A percentile compares a stretch with the other conserved stretches of the same genome.
These are phyloP conservation scores for Jacana jacana DNA, from an alignment of 2,113 vertebrate species.

Conservation along the genomic window DNA sequence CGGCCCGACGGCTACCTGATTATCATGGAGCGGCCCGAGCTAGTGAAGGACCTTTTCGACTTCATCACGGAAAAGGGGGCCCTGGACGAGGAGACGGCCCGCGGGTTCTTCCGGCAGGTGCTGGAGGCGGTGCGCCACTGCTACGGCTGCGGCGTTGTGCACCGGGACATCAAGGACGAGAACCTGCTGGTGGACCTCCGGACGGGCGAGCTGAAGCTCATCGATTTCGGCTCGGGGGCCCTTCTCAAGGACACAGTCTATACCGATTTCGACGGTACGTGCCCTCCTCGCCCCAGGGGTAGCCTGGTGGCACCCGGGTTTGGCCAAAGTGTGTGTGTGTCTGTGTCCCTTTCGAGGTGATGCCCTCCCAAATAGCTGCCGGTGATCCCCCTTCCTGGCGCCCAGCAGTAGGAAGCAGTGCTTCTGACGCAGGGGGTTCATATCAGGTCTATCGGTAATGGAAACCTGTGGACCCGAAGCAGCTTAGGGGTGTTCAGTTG, in stretches of 20 bases:
- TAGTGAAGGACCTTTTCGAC: conserved; percentile 95
- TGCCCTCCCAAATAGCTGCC: fast-evolving
- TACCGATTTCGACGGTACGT: conserved; percentile 96
- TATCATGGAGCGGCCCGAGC: conserved; percentile 93
- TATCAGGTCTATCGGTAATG: background rate
- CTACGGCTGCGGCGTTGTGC: conserved; percentile 92
- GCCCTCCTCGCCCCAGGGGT: background rate
- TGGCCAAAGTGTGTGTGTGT: background rate
- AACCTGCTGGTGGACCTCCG: conserved; percentile 95
- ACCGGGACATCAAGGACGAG: conserved; percentile 97
- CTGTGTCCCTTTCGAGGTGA: too few species aligned
- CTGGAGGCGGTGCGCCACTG: conserved; percentile 95
- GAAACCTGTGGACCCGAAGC: conserved; percentile 27
- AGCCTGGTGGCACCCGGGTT: background rate
- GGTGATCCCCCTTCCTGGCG: background rate
- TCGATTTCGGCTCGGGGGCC: conserved; percentile 96
- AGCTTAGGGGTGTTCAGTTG: conserved; percentile 29
- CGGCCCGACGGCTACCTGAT: conserved; percentile 93
- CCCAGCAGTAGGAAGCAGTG: background rate
- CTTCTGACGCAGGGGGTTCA: background rate
- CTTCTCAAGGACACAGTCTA: conserved; percentile 98
- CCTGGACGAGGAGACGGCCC: conserved; percentile 89
- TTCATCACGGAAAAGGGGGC: conserved; percentile 97
- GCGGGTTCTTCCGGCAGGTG: conserved; percentile 93
- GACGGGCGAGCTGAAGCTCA: conserved; percentile 93